Percentiles rank a stretch among this genome's conserved stretches.
These are phyloP conservation scores for Xestia sexstrigata DNA, from an alignment of 2,888 invertebrate species.

Conservation along the genomic window DNA sequence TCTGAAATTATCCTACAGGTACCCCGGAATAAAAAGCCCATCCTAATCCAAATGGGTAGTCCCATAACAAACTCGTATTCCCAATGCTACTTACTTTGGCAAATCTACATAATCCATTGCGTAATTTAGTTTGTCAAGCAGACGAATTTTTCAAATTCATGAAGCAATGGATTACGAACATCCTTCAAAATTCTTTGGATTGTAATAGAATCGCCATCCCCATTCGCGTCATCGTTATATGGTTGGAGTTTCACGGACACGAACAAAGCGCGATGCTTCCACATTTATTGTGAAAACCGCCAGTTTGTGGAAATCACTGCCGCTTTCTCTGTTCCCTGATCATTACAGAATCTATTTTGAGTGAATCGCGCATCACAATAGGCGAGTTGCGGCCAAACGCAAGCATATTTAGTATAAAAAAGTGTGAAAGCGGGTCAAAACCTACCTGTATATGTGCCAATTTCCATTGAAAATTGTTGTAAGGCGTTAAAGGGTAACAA, in stretches of 20 bases:
- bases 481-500: neutral
- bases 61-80: neutral
- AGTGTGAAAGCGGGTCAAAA: neutral
- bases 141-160: neutral
- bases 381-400: neutral
- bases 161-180: neutral
- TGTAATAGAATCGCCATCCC: too few species aligned
- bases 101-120: neutral
- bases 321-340: neutral
- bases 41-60: neutral
- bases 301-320: too few species aligned
- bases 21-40: neutral
- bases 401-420: neutral
- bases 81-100: too few species aligned
- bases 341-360: neutral
- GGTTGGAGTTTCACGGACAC: too few species aligned
- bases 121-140: neutral
- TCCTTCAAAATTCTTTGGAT: neutral
- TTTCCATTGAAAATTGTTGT: neutral
- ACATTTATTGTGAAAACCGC: too few species aligned
- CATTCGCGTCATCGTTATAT: too few species aligned
- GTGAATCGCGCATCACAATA: neutral
- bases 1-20: neutral
- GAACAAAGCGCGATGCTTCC: too few species aligned
- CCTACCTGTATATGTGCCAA: neutral